A percentile compares a stretch with the other conserved stretches of the same genome.
These are phyloP conservation scores for Desmodus rotundus DNA, from an alignment of 2,113 vertebrate species.

Conservation along the genomic window DNA sequence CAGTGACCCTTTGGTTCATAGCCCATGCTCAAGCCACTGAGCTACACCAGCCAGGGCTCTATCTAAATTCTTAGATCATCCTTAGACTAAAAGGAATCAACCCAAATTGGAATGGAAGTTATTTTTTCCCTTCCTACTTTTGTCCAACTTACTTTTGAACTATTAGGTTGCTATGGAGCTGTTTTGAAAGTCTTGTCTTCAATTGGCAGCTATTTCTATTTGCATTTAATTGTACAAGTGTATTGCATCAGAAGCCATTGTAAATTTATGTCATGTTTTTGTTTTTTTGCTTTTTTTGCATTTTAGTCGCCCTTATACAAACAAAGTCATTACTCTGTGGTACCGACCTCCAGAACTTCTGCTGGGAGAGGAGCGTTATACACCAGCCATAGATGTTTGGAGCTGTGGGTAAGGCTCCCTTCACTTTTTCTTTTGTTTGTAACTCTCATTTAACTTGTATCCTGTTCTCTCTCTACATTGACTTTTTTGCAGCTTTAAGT, in stretches of 20 bases:
- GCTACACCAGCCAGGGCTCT: not conserved
- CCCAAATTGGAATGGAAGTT: constrained; percentile 21
- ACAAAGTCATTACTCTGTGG: constrained; percentile 99
- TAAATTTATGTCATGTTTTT: not conserved
- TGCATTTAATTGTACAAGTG: not conserved
- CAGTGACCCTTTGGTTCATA: no score
- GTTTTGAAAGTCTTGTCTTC: constrained; percentile 20
- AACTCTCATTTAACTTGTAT: not conserved
- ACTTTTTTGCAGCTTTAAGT: not conserved
- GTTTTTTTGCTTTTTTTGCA: not conserved
- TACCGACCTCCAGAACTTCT: constrained; percentile 97
- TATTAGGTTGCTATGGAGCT: not conserved
- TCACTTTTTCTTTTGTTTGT: constrained; percentile 24
- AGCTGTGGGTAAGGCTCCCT: constrained; percentile 93
- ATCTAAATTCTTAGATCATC: not conserved
- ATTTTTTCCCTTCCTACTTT: not conserved
- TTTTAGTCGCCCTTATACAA: constrained; percentile 97
- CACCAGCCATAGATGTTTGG: constrained; percentile 99
- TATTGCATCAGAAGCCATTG: constrained; percentile 11
- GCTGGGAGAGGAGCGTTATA: constrained; percentile 96
- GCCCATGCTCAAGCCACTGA: no score
- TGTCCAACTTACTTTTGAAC: constrained; percentile 32
- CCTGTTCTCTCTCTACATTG: not conserved
- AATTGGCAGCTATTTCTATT: constrained; percentile 4
- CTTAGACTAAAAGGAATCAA: not conserved